phyloP scores from a whole-genome alignment of 2,888 invertebrate species.

The Sinopyrophorus schimmeli region DNA sequence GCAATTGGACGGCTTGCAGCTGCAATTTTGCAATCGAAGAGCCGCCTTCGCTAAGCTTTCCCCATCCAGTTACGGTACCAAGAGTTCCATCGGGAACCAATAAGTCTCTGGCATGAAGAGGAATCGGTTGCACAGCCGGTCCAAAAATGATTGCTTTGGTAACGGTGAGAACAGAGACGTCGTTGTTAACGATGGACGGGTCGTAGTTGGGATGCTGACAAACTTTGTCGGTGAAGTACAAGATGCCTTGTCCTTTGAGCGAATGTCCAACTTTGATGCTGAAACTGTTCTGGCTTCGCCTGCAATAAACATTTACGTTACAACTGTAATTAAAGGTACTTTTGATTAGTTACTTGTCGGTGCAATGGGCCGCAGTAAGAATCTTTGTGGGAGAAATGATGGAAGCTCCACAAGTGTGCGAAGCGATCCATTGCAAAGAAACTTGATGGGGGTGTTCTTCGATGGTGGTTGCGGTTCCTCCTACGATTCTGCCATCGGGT shows the following conservation, averaged over 20 bases:
- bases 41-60: background rate
- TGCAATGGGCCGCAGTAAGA: conserved; percentile 60
- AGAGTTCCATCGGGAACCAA: background rate
- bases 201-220: conserved; percentile 2
- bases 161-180: conserved; percentile 1
- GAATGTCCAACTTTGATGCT: background rate
- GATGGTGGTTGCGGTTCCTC: conserved; percentile 57
- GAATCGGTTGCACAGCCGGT: background rate
- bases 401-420: conserved; percentile 61
- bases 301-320: background rate
- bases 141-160: background rate
- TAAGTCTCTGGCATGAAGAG: background rate
- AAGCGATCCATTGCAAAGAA: conserved; percentile 56
- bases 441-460: conserved; percentile 61
- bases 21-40: background rate
- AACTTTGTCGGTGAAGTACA: background rate
- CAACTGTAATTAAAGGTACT: background rate
- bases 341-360: conserved; percentile 36
- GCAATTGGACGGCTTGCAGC: conserved; percentile 2
- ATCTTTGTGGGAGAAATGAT: conserved; percentile 58
- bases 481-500: conserved; percentile 55
- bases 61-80: conserved; percentile 5
- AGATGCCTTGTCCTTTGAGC: too few relatives aligned
- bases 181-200: background rate
- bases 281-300: too few relatives aligned